Percentiles rank a stretch among this genome's conserved stretches.
phyloP scores from a whole-genome alignment of 2,797 vertebrate genomes.

The Spea hammondii region DNA sequence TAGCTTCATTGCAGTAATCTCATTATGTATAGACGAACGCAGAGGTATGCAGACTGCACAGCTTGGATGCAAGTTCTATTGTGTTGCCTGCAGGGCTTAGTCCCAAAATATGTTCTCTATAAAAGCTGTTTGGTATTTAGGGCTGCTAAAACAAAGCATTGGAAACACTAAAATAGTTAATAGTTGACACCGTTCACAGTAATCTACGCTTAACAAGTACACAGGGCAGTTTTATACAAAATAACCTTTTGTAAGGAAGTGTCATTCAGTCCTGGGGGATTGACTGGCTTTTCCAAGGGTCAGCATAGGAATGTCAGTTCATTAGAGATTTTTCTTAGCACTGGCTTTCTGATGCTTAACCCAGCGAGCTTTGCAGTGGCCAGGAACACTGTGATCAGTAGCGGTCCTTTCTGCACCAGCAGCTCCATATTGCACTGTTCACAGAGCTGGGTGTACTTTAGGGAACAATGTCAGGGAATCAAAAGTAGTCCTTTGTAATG shows the following conservation, averaged over 20 bases:
- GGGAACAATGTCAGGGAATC: too few species aligned
- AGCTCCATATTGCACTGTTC: not conserved
- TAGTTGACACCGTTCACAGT: constrained; percentile 17
- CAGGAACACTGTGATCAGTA: not conserved
- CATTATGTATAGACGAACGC: constrained; percentile 52
- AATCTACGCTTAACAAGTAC: constrained; percentile 18
- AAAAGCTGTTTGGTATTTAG: constrained; percentile 35
- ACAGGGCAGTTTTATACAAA: constrained; percentile 13
- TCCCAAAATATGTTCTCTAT: constrained; percentile 27
- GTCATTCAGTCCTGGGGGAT: constrained; percentile 22
- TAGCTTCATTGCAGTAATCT: constrained; percentile 45
- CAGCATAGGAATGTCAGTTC: constrained; percentile 34
- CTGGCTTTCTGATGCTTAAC: constrained; percentile 30
- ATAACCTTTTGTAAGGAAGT: constrained; percentile 17
- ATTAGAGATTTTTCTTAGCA: constrained; percentile 29
- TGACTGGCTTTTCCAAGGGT: constrained; percentile 35
- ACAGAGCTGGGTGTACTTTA: too few species aligned
- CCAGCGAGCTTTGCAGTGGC: constrained; percentile 21
- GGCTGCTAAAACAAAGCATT: constrained; percentile 12
- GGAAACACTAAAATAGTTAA: constrained; percentile 20
- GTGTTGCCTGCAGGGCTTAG: constrained; percentile 29
- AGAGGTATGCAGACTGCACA: constrained; percentile 49
- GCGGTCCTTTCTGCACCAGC: not conserved
- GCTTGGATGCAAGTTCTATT: constrained; percentile 35
- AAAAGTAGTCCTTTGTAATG: too few species aligned